phyloP scores from a whole-genome alignment of 2,113 vertebrate species.

The Mobula birostris region DNA sequence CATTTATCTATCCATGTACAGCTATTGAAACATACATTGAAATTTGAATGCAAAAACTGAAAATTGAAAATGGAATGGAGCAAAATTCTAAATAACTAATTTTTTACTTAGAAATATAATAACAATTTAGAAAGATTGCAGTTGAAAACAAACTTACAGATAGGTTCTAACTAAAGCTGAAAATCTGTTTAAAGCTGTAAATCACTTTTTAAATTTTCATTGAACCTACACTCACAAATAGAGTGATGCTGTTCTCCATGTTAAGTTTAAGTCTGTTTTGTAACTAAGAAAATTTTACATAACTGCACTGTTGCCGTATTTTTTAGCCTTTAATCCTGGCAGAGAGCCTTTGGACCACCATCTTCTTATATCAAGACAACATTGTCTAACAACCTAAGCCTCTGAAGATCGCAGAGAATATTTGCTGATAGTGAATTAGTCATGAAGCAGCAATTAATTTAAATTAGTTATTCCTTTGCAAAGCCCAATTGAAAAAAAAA shows the following conservation, averaged over 20 bases:
- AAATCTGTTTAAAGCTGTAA: not conserved
- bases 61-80: not conserved
- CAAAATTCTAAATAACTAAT: not conserved
- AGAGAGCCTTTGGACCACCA: not conserved
- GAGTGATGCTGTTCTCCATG: not conserved
- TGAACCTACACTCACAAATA: not conserved
- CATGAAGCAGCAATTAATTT: not conserved
- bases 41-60: not conserved
- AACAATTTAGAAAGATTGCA: not conserved
- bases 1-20: too few species aligned
- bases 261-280: not conserved
- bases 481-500: not conserved
- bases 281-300: not conserved
- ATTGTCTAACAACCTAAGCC: not conserved
- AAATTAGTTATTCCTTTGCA: not conserved
- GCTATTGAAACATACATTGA: too few species aligned
- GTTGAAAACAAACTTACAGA: not conserved
- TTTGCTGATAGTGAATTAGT: not conserved
- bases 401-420: not conserved
- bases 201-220: not conserved
- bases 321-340: not conserved
- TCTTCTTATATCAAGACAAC: not conserved
- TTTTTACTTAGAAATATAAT: not conserved
- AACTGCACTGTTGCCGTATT: not conserved
- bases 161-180: not conserved